Evolutionary conservation across 2,113 vertebrate species (phyloP).

Genomic region (Trogon melanurus): DNA sequence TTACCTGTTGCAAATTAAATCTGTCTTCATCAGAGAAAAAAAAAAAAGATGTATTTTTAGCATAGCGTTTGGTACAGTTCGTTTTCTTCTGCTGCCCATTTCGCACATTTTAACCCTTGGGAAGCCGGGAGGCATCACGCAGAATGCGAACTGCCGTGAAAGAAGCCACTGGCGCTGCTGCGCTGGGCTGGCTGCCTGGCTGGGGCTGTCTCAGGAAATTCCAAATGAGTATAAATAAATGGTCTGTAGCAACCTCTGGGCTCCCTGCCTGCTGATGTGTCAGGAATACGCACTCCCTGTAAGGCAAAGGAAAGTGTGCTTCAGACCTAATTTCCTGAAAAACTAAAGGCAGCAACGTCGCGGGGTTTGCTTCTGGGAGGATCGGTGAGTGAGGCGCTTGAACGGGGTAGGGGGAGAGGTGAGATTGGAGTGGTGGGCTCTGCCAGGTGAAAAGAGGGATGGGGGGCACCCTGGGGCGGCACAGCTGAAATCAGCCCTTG

Average conservation of each 20-base stretch:
- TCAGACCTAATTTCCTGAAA: slow-evolving; percentile 70
- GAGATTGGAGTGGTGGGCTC: neutral
- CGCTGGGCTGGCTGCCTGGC: slow-evolving; percentile 47
- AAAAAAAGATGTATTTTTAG: neutral
- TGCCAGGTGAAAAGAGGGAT: neutral
- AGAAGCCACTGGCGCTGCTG: slow-evolving; percentile 64
- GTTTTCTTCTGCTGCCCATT: neutral
- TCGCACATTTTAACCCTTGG: neutral
- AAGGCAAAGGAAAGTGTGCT: slow-evolving; percentile 65
- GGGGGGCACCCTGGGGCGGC: neutral
- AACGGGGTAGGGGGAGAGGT: neutral
- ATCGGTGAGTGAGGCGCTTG: slow-evolving; percentile 61
- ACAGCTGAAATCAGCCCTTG: neutral
- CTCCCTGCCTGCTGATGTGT: slow-evolving; percentile 74
- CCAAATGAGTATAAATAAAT: slow-evolving; percentile 85
- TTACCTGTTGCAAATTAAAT: neutral
- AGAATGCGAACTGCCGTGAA: slow-evolving; percentile 21
- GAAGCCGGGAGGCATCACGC: neutral
- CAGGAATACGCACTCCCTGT: slow-evolving; percentile 61
- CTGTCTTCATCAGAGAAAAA: neutral
- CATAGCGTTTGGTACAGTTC: neutral
- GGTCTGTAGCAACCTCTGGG: slow-evolving; percentile 71
- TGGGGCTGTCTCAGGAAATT: slow-evolving; percentile 88
- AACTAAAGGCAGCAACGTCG: neutral
- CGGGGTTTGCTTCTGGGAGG: slow-evolving; percentile 27